Conservation (phyloP, 2,888 invertebrate genomes). For the Synergus gifuensis region DNA sequence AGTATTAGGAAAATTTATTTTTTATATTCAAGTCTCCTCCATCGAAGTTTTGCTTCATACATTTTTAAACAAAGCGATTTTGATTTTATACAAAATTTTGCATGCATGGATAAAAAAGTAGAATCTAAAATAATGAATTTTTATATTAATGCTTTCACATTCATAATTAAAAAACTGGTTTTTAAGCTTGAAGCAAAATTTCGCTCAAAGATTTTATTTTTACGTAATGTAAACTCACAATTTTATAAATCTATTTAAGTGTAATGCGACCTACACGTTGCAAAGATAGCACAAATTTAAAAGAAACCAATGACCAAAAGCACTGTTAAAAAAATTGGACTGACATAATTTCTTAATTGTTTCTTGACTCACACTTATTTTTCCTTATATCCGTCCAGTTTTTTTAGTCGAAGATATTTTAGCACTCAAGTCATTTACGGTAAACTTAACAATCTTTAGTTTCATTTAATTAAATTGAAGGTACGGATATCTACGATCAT, state of each 20-base stretch:
- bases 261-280: not conserved
- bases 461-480: not conserved
- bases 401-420: not conserved
- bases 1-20: not conserved
- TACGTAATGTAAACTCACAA: not conserved
- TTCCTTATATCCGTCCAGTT: slow-evolving; percentile 15
- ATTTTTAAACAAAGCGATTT: not conserved
- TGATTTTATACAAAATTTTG: not conserved
- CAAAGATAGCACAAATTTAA: slow-evolving; percentile 21
- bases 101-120: not conserved
- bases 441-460: not conserved
- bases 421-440: slow-evolving; percentile 7
- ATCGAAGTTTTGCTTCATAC: not conserved
- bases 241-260: slow-evolving; percentile 29
- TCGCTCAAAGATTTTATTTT: not conserved
- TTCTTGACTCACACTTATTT: not conserved
- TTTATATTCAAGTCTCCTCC: not conserved
- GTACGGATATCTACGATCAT: not conserved
- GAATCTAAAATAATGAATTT: slow-evolving; percentile 5
- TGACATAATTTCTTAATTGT: not conserved
- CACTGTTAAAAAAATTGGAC: slow-evolving; percentile 28
- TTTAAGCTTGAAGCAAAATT: not conserved
- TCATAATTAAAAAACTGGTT: not conserved
- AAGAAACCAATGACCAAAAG: not conserved
- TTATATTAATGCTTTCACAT: not conserved